Percentiles rank a stretch among this genome's conserved stretches.
Conservation (phyloP, 2,888 invertebrate genomes). For the Emmelina monodactyla region DNA sequence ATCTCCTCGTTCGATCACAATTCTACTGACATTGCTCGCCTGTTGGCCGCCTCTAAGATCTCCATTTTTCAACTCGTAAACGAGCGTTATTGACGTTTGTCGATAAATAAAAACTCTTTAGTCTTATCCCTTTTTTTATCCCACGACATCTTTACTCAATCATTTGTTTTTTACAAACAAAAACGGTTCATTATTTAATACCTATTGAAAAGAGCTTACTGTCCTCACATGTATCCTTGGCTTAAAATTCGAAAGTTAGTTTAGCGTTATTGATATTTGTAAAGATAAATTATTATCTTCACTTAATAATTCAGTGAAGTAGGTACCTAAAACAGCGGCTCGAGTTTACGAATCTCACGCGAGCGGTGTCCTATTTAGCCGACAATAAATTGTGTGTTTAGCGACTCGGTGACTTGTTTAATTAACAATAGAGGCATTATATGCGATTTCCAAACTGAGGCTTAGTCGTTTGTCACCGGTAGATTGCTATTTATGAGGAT, state of each 20-base stretch:
- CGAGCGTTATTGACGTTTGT: conserved; percentile 26
- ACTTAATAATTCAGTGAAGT: no score
- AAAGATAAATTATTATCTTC: conserved; percentile 32
- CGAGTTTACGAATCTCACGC: conserved; percentile 45
- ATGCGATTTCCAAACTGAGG: conserved; percentile 60
- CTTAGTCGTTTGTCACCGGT: conserved; percentile 56
- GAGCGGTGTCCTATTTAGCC: conserved; percentile 48
- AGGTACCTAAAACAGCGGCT: conserved; percentile 24
- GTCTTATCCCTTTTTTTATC: conserved; percentile 16
- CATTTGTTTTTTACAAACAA: no score
- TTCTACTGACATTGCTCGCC: conserved; percentile 34
- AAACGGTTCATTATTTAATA: no score
- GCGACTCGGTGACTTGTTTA: conserved; percentile 58
- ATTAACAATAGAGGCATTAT: conserved; percentile 61
- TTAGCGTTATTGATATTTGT: conserved; percentile 22
- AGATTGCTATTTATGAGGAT: conserved; percentile 62
- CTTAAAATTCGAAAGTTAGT: conserved; percentile 27
- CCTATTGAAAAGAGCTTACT: no score
- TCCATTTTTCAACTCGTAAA: conserved; percentile 40
- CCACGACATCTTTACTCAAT: not conserved
- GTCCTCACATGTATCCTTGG: not conserved
- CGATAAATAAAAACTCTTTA: conserved; percentile 32
- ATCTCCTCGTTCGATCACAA: conserved; percentile 44
- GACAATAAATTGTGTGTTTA: conserved; percentile 62
- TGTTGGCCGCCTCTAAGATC: conserved; percentile 27